A percentile compares a stretch with the other conserved stretches of the same genome.
Conservation (phyloP, 2,113 vertebrate genomes). For the Hirundichthys speculiger region DNA sequence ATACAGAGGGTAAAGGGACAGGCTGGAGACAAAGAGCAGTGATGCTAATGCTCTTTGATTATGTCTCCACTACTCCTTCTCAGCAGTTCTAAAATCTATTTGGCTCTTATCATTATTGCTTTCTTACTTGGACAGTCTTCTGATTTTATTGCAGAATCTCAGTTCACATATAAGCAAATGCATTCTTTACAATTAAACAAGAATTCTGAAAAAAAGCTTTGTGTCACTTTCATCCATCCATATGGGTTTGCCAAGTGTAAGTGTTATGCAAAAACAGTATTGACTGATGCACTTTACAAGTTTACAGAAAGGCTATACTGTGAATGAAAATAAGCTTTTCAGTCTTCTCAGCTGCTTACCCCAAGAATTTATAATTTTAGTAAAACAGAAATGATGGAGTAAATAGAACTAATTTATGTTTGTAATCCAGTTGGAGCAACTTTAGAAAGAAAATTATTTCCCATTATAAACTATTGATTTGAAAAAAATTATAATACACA, state of each 20-base stretch:
- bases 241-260: no score
- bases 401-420: neutral
- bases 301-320: no score
- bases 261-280: no score
- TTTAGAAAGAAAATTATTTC: no score
- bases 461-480: no score
- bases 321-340: no score
- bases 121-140: conserved; percentile 8
- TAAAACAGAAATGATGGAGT: neutral
- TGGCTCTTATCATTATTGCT: conserved; percentile 24
- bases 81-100: conserved; percentile 57
- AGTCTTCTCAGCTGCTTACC: no score
- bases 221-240: no score
- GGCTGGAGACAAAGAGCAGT: conserved; percentile 74
- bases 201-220: no score
- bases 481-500: no score
- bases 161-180: neutral
- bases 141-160: conserved; percentile 12
- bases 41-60: conserved; percentile 81
- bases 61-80: conserved; percentile 54
- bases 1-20: conserved; percentile 73
- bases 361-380: neutral
- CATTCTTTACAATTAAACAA: neutral
- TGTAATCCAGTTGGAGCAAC: no score
- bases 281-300: no score